Conservation (phyloP, 2,888 invertebrate genomes). For the Perizoma affinitatum region DNA sequence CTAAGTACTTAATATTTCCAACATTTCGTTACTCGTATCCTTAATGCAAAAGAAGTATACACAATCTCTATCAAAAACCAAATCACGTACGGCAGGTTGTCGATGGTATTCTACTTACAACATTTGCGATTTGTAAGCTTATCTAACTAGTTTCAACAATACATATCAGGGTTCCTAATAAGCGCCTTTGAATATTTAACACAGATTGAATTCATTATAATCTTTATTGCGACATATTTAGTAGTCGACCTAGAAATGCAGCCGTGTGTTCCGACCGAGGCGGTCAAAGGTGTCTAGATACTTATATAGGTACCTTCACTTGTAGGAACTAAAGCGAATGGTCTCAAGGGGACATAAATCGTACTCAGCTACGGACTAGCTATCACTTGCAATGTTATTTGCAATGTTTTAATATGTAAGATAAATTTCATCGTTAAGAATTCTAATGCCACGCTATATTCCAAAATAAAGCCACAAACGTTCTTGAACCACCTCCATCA, state of each 20-base stretch:
- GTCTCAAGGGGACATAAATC: constrained; percentile 23
- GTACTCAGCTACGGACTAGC: background rate
- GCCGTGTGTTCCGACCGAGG: constrained; percentile 58
- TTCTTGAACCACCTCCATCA: too few relatives aligned
- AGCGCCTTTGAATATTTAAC: background rate
- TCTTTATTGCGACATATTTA: constrained; percentile 10
- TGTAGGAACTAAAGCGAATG: constrained; percentile 50
- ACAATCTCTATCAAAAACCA: constrained; percentile 38
- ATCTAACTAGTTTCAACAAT: constrained; percentile 17
- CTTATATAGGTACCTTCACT: constrained; percentile 57
- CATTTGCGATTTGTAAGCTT: constrained; percentile 1
- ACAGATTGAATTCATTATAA: background rate
- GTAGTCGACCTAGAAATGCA: constrained; percentile 71
- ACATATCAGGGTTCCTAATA: background rate
- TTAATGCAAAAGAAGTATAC: background rate
- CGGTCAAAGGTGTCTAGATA: constrained; percentile 67
- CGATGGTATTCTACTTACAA: constrained; percentile 36
- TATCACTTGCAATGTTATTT: constrained; percentile 35
- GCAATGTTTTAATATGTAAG: too few relatives aligned
- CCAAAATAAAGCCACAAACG: too few relatives aligned
- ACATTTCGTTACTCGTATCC: too few relatives aligned
- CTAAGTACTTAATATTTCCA: background rate
- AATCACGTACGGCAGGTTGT: constrained; percentile 36
- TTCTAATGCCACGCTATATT: too few relatives aligned
- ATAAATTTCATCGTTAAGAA: too few relatives aligned